Percentiles rank a stretch among this genome's conserved stretches.
Conservation (phyloP, 2,888 invertebrate species). For the Tolmerus cingulatus region DNA sequence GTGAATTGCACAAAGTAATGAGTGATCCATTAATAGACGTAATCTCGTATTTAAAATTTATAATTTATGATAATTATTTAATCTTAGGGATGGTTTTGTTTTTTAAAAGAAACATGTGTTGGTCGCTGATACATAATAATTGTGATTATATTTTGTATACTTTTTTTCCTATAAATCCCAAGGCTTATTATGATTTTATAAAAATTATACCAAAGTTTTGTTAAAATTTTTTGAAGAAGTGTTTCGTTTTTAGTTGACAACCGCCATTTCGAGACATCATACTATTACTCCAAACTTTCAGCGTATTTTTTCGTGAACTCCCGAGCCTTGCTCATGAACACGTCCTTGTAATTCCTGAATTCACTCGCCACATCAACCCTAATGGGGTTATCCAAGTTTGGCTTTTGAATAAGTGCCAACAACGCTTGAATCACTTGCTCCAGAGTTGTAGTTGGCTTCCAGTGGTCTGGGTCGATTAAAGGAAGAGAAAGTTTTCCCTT, state of each 20-base stretch:
- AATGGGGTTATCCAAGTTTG: slow-evolving; percentile 95
- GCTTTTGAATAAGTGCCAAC: slow-evolving; percentile 91
- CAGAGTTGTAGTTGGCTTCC: slow-evolving; percentile 98
- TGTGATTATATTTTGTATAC: too few relatives aligned
- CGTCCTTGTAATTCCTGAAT: slow-evolving; percentile 90
- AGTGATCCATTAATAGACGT: neutral
- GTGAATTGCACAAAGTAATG: neutral
- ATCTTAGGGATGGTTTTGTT: neutral
- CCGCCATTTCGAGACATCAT: too few relatives aligned
- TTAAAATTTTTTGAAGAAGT: neutral
- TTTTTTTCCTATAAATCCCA: too few relatives aligned
- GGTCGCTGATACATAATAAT: too few relatives aligned
- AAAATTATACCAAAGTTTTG: too few relatives aligned
- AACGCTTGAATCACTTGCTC: slow-evolving; percentile 97
- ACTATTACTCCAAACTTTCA: neutral
- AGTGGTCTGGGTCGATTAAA: slow-evolving; percentile 94
- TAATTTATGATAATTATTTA: neutral
- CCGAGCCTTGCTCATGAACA: slow-evolving; percentile 94
- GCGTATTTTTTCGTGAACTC: slow-evolving; percentile 88
- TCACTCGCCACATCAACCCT: slow-evolving; percentile 94
- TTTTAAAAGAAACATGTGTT: neutral
- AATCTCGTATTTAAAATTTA: neutral
- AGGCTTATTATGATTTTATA: too few relatives aligned
- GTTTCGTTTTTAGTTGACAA: neutral
- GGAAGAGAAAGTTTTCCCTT: slow-evolving; percentile 97